Evolutionary conservation across 2,113 vertebrate genomes (phyloP), one percentile per base, ranked within the genome.

Genomic region (Dromiciops gliroides): DNA sequence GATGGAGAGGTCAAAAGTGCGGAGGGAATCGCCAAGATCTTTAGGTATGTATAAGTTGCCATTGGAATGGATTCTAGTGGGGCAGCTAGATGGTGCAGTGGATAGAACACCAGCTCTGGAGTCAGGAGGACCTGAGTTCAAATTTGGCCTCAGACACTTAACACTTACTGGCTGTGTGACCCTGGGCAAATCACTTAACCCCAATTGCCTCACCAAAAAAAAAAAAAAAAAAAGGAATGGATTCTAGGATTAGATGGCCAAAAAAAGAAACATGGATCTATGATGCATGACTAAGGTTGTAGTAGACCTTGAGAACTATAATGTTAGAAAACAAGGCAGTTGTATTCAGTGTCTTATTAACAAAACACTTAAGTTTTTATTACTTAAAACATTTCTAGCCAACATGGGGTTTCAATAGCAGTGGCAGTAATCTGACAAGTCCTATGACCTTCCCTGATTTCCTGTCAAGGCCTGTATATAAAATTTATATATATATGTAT

Each of bases 1-100:
- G 99, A 99, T 98, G 99, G 99, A 83, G 99, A 99, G 97, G 99
- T 99, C 24, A 99, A 99, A 95, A 99, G 98, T 97, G 97, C 99
- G 90, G 99, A 99, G 56, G 99, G 99, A 89, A 99, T 99, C 95
- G 97, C 99, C 50, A 99, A 99, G 90, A 99, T 99, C 91, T 99
- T 99, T 97, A 99, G 99, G 99, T 99, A 96, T 98, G 98, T 97
- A 10, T 92, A 3, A 8, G 1, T 53, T 12, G 12, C 50, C 51
- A 26, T 22, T 83, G 37, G 19, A 83, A 83, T 83, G n/a, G 16
- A 83, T 83, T 83, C n/a, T 83, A 8, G 37, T n/a, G n/a, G n/a
- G n/a, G n/a, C n/a, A n/a, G n/a, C n/a, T n/a, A n/a, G n/a, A n/a
- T n/a, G n/a, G n/a, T n/a, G n/a, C n/a, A n/a, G n/a, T n/a, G n/a